These are phyloP conservation scores for Cygnus buccinator DNA, from an alignment of 2,113 vertebrate species.

Conservation along the genomic window DNA sequence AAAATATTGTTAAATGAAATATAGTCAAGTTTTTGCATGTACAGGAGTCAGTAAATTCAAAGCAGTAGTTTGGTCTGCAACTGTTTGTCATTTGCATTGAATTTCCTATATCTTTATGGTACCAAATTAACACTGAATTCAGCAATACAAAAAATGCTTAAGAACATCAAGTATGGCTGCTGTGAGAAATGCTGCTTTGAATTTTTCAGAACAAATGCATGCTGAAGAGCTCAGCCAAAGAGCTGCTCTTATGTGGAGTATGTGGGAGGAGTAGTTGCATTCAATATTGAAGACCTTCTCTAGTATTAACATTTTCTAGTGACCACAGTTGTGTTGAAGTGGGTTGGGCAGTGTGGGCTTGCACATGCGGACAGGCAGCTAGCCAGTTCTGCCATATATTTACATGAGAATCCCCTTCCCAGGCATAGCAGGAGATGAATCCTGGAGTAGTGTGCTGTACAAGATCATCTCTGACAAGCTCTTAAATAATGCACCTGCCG, in stretches of 20 bases:
- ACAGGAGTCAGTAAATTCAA: not conserved
- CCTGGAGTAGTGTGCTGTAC: constrained; percentile 31
- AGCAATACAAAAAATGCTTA: not conserved
- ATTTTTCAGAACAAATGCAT: not conserved
- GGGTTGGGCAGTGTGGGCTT: not conserved
- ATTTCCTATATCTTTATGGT: not conserved
- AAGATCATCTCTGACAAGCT: constrained; percentile 76
- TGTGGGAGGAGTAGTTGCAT: not conserved
- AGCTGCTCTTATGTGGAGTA: not conserved
- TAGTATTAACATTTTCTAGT: not conserved
- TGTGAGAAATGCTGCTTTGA: not conserved
- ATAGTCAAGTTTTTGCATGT: not conserved
- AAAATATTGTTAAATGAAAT: not conserved
- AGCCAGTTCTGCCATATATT: not conserved
- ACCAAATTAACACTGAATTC: not conserved
- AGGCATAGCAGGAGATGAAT: not conserved
- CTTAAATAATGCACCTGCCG: constrained; percentile 76
- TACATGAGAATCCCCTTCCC: not conserved
- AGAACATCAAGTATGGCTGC: not conserved
- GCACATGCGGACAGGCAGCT: not conserved
- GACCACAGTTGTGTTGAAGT: not conserved
- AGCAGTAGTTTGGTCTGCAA: not conserved
- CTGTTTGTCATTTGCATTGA: not conserved
- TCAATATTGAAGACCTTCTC: not conserved
- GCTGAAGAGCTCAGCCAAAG: not conserved